Evolutionary conservation across 2,113 vertebrate genomes (phyloP).

Genomic region (Brachypodius melanocephalos): DNA sequence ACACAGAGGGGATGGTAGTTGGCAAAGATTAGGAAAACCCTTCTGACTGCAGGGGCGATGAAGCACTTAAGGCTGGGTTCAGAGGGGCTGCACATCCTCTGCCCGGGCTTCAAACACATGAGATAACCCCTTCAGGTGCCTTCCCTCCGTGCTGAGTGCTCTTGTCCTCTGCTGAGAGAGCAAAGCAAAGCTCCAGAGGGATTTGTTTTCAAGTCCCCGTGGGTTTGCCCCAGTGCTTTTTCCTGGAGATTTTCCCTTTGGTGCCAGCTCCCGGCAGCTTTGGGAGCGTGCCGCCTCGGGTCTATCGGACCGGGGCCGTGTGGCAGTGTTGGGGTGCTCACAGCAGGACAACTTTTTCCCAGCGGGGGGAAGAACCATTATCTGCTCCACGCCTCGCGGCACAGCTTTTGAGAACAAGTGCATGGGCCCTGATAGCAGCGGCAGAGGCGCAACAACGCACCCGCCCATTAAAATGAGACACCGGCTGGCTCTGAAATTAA

Average conservation of each 20-base stretch:
- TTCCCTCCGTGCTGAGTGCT: too few relatives aligned
- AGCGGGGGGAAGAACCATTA: neutral
- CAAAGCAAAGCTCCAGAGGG: neutral
- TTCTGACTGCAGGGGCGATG: rapidly evolving
- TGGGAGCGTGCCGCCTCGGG: rapidly evolving
- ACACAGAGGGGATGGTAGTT: neutral
- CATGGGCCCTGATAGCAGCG: neutral
- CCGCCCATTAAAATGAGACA: neutral
- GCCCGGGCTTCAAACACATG: neutral
- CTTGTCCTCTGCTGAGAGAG: neutral
- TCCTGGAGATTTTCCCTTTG: neutral
- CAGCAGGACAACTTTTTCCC: neutral
- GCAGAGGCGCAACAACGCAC: neutral
- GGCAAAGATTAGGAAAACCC: neutral
- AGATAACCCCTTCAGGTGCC: neutral
- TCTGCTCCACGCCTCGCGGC: neutral
- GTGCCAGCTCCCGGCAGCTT: neutral
- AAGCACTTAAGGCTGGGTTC: rapidly evolving
- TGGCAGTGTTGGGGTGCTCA: rapidly evolving
- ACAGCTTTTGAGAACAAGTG: neutral
- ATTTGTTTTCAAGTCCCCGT: neutral
- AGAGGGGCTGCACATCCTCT: neutral
- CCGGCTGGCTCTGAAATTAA: neutral
- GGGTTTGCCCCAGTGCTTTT: neutral
- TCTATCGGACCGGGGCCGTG: rapidly evolving